Evolutionary conservation across 1,140 invertebrate genomes (phyloP).

Genomic region (Spodoptera frugiperda): DNA sequence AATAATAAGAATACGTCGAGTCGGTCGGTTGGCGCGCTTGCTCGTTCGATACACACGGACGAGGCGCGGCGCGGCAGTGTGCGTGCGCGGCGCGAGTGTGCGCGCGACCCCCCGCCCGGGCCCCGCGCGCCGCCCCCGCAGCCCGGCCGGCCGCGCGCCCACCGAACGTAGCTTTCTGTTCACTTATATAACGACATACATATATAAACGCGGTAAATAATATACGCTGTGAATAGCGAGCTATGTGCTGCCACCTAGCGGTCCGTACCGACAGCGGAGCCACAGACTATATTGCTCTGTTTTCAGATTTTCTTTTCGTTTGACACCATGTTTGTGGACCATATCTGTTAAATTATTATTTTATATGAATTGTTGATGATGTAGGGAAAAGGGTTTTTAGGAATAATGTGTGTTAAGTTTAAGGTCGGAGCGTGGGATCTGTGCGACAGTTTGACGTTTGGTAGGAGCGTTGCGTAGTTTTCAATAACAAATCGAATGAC

Average conservation of each 20-base stretch:
- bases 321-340: conserved; percentile 37
- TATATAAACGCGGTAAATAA: conserved; percentile 82
- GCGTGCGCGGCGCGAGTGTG: conserved; percentile 53
- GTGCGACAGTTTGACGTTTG: conserved; percentile 31
- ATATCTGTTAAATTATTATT: conserved; percentile 35
- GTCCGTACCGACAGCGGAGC: conserved; percentile 63
- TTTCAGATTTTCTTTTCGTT: conserved; percentile 72
- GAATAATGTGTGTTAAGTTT: neutral
- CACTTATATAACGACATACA: conserved; percentile 85
- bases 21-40: conserved; percentile 78
- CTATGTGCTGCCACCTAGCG: conserved; percentile 85
- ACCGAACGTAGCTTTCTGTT: conserved; percentile 84
- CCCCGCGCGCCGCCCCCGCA: conserved; percentile 52
- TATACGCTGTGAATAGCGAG: conserved; percentile 81
- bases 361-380: conserved; percentile 35
- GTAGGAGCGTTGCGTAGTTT: conserved; percentile 15
- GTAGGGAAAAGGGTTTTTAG: neutral
- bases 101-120: conserved; percentile 22
- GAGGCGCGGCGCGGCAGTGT: conserved; percentile 65
- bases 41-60: conserved; percentile 73
- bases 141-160: conserved; percentile 56
- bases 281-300: conserved; percentile 72
- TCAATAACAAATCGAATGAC: conserved; percentile 42
- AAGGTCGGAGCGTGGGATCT: neutral
- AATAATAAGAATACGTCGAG: conserved; percentile 85